Conservation (phyloP, 1,140 invertebrate genomes). For the Temnothorax longispinosus region DNA sequence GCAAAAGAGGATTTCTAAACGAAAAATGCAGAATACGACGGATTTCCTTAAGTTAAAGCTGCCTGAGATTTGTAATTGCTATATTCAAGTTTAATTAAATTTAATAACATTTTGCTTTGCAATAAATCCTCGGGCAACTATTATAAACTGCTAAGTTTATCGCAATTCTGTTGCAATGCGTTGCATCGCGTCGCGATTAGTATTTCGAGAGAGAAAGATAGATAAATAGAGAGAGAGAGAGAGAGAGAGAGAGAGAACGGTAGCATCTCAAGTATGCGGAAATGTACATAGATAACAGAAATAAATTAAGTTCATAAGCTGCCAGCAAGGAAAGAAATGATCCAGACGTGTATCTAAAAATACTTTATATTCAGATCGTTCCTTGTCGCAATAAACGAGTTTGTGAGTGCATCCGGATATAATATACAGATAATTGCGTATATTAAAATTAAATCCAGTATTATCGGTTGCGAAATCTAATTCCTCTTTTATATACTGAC, state of each 20-base stretch:
- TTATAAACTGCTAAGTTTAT: conserved; percentile 40
- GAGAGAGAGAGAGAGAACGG: neutral
- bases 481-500: neutral
- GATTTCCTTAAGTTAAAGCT: neutral
- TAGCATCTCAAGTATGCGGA: conserved; percentile 29
- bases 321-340: neutral
- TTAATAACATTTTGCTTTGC: conserved; percentile 48
- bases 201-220: conserved; percentile 21
- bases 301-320: conserved; percentile 45
- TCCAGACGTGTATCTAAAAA: neutral
- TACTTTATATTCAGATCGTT: neutral
- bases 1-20: neutral
- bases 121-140: conserved; percentile 34
- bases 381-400: conserved; percentile 15
- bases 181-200: conserved; percentile 24
- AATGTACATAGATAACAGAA: conserved; percentile 23
- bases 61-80: neutral
- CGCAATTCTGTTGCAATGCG: conserved; percentile 12
- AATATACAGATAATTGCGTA: neutral
- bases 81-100: conserved; percentile 38
- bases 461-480: neutral
- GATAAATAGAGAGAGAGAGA: neutral
- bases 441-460: neutral
- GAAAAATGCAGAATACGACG: neutral
- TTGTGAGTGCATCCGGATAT: neutral